Percentiles rank a stretch among this genome's conserved stretches.
These are phyloP conservation scores for Carterocephalus palaemon DNA, from an alignment of 2,888 invertebrate species.

Conservation along the genomic window DNA sequence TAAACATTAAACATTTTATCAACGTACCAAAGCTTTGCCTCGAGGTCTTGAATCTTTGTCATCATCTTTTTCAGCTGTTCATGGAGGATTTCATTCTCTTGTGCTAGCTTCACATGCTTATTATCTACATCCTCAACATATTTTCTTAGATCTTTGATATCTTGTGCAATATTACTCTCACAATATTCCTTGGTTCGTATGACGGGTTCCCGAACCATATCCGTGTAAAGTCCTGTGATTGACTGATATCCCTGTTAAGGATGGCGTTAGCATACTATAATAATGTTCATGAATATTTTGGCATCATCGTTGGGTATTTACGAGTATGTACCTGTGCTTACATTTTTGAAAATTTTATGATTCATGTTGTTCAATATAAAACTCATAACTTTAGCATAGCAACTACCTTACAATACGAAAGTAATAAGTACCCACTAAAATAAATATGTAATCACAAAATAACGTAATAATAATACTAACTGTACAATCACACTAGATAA, in stretches of 20 bases:
- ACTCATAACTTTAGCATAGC: too few relatives aligned
- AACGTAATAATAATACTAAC: too few relatives aligned
- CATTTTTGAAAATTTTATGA: too few relatives aligned
- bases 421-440: too few relatives aligned
- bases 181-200: constrained; percentile 13
- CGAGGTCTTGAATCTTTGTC: constrained; percentile 56
- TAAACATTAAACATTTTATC: not conserved
- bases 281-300: not conserved
- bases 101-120: constrained; percentile 47
- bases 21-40: constrained; percentile 60
- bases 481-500: too few relatives aligned
- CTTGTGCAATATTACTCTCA: constrained; percentile 33
- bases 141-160: constrained; percentile 46
- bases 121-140: constrained; percentile 49
- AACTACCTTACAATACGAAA: too few relatives aligned
- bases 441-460: too few relatives aligned
- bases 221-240: constrained; percentile 58
- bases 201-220: constrained; percentile 51
- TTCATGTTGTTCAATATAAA: too few relatives aligned
- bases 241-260: constrained; percentile 60
- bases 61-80: constrained; percentile 56
- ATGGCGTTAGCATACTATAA: too few relatives aligned
- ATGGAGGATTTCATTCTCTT: constrained; percentile 54
- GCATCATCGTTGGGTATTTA: not conserved
- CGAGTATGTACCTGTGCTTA: too few relatives aligned